A percentile compares a stretch with the other conserved stretches of the same genome.
phyloP scores from a whole-genome alignment of 2,888 invertebrate species.

The Therioaphis trifolii region DNA sequence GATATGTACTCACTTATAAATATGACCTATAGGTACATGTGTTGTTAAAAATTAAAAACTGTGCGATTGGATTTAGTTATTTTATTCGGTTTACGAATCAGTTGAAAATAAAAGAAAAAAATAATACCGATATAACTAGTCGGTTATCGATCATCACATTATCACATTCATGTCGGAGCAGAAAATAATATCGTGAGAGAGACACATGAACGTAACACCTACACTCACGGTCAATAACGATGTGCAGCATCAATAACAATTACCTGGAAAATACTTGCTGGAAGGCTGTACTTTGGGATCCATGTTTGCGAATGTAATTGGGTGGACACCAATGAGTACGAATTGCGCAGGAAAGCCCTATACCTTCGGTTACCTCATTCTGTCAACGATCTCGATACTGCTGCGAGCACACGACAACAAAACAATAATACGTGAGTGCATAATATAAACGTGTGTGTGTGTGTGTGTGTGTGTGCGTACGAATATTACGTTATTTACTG shows the following conservation, averaged over 20 bases:
- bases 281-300: constrained; percentile 49
- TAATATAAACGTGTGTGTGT: not conserved
- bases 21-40: too few species aligned
- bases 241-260: not conserved
- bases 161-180: too few species aligned
- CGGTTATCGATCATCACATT: too few species aligned
- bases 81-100: too few species aligned
- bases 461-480: not conserved
- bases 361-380: constrained; percentile 22
- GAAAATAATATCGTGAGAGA: too few species aligned
- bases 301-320: not conserved
- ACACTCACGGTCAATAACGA: too few species aligned
- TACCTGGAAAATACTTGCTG: constrained; percentile 56
- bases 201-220: too few species aligned
- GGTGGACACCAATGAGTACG: not conserved
- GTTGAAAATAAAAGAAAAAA: too few species aligned
- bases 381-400: not conserved
- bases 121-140: too few species aligned
- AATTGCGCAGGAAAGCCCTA: not conserved
- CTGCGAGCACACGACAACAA: not conserved
- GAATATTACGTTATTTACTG: not conserved
- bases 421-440: not conserved
- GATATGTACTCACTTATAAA: too few species aligned
- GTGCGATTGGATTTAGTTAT: too few species aligned
- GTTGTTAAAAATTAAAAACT: too few species aligned